A percentile compares a stretch with the other conserved stretches of the same genome.
These are phyloP conservation scores for Nasonovia ribisnigri DNA, from an alignment of 2,888 invertebrate genomes.

Conservation along the genomic window DNA sequence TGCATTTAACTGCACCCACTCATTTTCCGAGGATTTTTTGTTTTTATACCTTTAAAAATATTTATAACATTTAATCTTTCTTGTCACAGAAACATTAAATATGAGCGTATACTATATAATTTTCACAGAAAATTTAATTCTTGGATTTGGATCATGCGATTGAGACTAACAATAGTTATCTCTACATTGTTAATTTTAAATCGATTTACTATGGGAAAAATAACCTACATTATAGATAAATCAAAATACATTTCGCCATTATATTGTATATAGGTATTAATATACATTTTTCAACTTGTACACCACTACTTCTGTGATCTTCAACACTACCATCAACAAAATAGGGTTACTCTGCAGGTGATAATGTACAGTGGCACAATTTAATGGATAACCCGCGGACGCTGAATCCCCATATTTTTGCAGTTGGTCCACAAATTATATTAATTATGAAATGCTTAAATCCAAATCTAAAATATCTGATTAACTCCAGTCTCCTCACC, in stretches of 20 bases:
- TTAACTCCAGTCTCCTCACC: too few relatives aligned
- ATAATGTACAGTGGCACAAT: background rate
- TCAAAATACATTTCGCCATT: background rate
- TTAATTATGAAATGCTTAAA: too few relatives aligned
- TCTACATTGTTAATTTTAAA: background rate
- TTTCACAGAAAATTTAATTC: background rate
- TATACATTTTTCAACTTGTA: background rate
- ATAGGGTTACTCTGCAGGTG: background rate
- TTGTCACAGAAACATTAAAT: background rate
- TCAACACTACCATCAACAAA: background rate
- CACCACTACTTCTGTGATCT: background rate
- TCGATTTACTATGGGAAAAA: background rate
- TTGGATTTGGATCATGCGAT: background rate
- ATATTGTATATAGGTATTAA: background rate
- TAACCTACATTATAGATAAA: background rate
- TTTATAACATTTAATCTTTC: background rate
- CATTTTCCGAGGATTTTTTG: background rate
- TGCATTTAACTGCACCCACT: background rate
- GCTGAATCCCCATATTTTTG: too few relatives aligned
- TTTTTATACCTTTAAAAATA: background rate
- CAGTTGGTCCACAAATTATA: too few relatives aligned
- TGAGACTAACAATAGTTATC: background rate
- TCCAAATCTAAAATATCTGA: too few relatives aligned
- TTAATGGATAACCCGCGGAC: too few relatives aligned
- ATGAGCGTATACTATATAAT: background rate